Conservation (phyloP, 2,888 invertebrate genomes). For the Pseudolycoriella hygida region DNA sequence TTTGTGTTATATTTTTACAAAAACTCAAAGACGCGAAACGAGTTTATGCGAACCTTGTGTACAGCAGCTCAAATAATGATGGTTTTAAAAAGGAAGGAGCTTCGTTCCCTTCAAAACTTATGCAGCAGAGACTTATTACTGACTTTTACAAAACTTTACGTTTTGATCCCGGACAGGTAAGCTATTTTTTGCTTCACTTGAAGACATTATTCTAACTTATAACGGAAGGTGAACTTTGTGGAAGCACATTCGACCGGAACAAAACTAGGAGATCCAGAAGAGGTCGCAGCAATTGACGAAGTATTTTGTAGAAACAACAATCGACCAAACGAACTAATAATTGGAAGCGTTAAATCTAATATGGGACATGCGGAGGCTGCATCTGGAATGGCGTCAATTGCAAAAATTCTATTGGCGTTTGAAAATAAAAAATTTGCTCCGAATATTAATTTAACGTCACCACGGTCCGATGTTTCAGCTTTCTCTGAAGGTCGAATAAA, state of each 20-base stretch:
- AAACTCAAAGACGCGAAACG: slow-evolving; percentile 46
- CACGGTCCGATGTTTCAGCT: slow-evolving; percentile 42
- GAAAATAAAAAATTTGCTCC: slow-evolving; percentile 65
- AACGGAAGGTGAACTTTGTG: slow-evolving; percentile 56
- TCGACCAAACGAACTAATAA: slow-evolving; percentile 54
- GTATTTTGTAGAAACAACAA: slow-evolving; percentile 45
- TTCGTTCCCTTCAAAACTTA: slow-evolving; percentile 45
- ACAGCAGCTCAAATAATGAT: slow-evolving; percentile 66
- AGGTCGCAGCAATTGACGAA: slow-evolving; percentile 64
- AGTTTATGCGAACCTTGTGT: slow-evolving; percentile 50
- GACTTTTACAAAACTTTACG: slow-evolving; percentile 52
- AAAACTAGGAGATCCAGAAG: slow-evolving; percentile 80
- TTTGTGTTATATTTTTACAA: slow-evolving; percentile 53
- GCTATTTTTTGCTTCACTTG: too few species aligned
- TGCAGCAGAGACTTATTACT: slow-evolving; percentile 39
- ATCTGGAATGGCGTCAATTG: slow-evolving; percentile 64
- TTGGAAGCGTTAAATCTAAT: slow-evolving; percentile 89
- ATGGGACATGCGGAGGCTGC: slow-evolving; percentile 84
- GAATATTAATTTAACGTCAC: slow-evolving; percentile 58
- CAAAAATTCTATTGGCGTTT: slow-evolving; percentile 68
- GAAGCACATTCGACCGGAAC: slow-evolving; percentile 82
- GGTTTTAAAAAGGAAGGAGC: slow-evolving; percentile 55
- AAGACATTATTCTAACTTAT: too few species aligned
- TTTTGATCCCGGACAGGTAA: slow-evolving; percentile 44
- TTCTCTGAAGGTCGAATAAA: slow-evolving; percentile 41